Conservation (phyloP, 2,797 vertebrate genomes). For the Iguana delicatissima region DNA sequence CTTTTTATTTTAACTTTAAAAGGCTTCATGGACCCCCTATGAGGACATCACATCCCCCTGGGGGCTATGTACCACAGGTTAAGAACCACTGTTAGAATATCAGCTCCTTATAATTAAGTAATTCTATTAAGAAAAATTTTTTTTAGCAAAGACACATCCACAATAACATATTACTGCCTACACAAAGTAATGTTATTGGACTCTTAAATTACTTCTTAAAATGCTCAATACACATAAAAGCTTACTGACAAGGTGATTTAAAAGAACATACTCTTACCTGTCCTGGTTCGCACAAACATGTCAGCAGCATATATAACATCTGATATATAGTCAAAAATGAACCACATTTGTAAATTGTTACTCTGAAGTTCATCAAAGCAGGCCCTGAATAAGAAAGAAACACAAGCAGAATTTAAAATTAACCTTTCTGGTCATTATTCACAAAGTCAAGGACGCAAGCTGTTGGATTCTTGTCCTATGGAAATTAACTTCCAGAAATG, state of each 20-base stretch:
- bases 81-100: not conserved
- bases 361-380: conserved; percentile 95
- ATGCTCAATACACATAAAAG: not conserved
- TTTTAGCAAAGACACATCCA: not conserved
- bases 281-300: conserved; percentile 93
- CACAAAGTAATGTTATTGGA: not conserved
- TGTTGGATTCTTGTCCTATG: not conserved
- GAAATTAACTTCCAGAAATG: not conserved
- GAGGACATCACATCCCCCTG: too few species aligned
- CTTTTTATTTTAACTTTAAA: too few species aligned
- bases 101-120: not conserved
- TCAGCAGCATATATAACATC: conserved; percentile 88
- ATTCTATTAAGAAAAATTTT: not conserved
- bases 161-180: not conserved
- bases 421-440: not conserved
- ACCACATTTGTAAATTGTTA: conserved; percentile 87
- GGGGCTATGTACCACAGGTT: too few species aligned
- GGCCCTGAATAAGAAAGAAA: conserved; percentile 82
- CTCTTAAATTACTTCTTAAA: conserved; percentile 26
- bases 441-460: not conserved
- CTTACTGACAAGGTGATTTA: not conserved
- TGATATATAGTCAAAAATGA: conserved; percentile 85
- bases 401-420: conserved; percentile 25
- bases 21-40: too few species aligned
- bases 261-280: conserved; percentile 79